Evolutionary conservation across 2,797 vertebrate species (phyloP).

Genomic region (Cryptoprocta ferox): DNA sequence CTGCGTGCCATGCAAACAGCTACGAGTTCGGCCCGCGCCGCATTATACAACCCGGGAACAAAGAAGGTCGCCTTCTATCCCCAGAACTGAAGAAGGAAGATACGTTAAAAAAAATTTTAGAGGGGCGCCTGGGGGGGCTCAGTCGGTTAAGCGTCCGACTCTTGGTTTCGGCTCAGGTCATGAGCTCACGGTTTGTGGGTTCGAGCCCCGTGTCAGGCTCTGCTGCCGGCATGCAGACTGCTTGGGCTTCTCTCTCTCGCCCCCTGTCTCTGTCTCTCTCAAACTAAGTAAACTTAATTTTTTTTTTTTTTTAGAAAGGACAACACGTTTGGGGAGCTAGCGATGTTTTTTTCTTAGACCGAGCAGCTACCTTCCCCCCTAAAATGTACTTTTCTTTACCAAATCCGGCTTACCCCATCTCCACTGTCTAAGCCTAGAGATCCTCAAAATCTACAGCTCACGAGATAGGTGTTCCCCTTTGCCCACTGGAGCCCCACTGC

Average conservation of each 20-base stretch:
- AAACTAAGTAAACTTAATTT: no score
- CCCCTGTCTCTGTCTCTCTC: no score
- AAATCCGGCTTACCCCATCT: background rate
- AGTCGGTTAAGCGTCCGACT: no score
- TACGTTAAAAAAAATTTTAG: background rate
- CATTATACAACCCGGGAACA: background rate
- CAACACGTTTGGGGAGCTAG: background rate
- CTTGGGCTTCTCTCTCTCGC: no score
- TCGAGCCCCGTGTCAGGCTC: no score
- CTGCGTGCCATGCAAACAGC: no score
- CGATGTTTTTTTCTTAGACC: background rate
- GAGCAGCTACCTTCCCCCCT: background rate
- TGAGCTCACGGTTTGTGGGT: no score
- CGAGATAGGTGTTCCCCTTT: background rate
- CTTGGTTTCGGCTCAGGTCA: no score
- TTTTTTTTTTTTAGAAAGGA: background rate
- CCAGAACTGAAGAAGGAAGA: background rate
- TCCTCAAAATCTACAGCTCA: background rate
- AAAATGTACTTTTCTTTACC: background rate
- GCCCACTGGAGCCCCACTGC: background rate
- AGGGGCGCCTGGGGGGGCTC: no score
- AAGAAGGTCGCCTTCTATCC: background rate
- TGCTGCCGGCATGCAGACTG: no score
- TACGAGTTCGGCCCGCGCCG: background rate
- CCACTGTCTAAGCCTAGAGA: background rate